Evolutionary conservation across 2,113 vertebrate species (phyloP), one percentile per base, ranked within the genome.

Genomic region (Diadophis punctatus): DNA sequence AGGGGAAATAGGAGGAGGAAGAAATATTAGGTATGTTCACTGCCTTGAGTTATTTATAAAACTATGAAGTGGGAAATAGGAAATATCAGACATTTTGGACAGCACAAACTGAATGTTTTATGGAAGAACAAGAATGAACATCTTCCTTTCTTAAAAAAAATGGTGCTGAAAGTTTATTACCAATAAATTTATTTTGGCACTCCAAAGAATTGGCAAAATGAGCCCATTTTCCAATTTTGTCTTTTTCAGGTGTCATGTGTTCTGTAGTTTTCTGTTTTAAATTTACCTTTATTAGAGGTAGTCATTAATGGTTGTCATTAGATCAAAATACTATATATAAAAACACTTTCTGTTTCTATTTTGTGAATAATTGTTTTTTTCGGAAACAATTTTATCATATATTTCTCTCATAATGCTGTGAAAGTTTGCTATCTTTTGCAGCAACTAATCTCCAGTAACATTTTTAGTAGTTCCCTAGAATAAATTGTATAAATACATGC

Each of bases 401-500:
- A 0, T 89, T 93, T 85, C n/a, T 90, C 3, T 56, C 55, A 52
- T 52, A 80, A 80, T 27, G 8, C 11, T 43, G 16, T 88, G 49
- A 86, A 34, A n/a, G 12, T 86, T 92, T 53, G 16, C 18, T 89
- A 58, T 34, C 8, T 39, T 52, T 11, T 30, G 23, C 85, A 48
- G 18, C 58, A 86, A 49, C 51, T 88, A 85, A 25, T 63, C 39
- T 90, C 55, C 84, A 53, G 39, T 55, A 87, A 34, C 58, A 92
- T 53, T 7, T 84, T 84, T 92, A 88, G 90, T 39, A 43, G 63
- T 52, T 86, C 46, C 52, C 87, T 63, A 90, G 55, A 60, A 43
- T 48, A 43, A 51, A 56, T 49, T 80, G 53, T 90, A 88, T 90
- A 94, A 93, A 91, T 91, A 52, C 80, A n/a, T 86, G 34, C 34